Evolutionary conservation across 2,888 invertebrate species (phyloP).

Genomic region (Anagyrus pseudococci): DNA sequence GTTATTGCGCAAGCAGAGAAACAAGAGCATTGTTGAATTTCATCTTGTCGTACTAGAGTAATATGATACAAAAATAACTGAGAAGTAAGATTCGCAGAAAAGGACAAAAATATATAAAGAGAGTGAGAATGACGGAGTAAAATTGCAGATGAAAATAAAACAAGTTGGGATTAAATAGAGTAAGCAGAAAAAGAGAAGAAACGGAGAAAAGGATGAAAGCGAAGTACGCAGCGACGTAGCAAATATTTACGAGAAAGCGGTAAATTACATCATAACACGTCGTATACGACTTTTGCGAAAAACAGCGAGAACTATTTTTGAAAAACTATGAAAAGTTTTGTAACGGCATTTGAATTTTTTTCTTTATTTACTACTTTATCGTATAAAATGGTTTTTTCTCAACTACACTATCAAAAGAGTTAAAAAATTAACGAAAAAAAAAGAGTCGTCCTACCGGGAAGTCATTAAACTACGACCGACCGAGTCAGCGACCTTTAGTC

Average conservation of each 20-base stretch:
- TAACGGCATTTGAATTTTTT: too few species aligned
- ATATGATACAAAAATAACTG: too few species aligned
- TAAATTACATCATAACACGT: conserved; percentile 38
- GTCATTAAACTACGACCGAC: neutral
- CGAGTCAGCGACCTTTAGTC: neutral
- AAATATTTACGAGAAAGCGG: conserved; percentile 41
- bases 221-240: conserved; percentile 28
- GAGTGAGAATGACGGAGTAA: neutral
- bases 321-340: too few species aligned
- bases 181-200: neutral
- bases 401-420: neutral
- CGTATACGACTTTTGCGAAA: too few species aligned
- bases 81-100: too few species aligned
- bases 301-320: too few species aligned
- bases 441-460: neutral
- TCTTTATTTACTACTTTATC: too few species aligned
- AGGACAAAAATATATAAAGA: neutral
- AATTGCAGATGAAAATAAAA: neutral
- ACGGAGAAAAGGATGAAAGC: neutral
- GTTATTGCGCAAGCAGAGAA: too few species aligned
- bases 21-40: too few species aligned
- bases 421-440: neutral
- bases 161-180: neutral
- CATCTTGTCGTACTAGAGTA: too few species aligned
- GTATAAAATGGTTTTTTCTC: neutral